Conservation (phyloP, 2,797 vertebrate genomes). For the Hydrocynus forskahlii region DNA sequence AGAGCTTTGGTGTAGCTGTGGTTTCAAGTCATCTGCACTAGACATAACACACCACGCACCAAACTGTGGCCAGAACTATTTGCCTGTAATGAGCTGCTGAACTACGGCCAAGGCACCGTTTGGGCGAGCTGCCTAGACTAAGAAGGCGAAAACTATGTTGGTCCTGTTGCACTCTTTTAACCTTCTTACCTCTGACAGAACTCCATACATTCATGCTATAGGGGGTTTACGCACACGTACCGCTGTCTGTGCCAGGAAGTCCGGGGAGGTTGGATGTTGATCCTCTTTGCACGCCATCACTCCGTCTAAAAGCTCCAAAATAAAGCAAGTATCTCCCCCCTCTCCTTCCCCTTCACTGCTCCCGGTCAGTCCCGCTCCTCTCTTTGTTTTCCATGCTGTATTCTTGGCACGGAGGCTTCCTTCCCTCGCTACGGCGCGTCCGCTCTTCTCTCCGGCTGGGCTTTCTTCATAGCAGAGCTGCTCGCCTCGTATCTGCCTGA, state of each 20-base stretch:
- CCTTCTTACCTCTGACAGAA: background rate
- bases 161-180: background rate
- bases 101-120: too few relatives aligned
- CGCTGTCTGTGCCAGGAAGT: slow-evolving; percentile 63
- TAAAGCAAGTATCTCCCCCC: background rate
- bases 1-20: background rate
- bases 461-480: background rate
- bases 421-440: slow-evolving; percentile 33
- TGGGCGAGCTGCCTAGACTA: too few relatives aligned
- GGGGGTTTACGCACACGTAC: slow-evolving; percentile 40
- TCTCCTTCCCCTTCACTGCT: slow-evolving; percentile 2
- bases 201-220: background rate
- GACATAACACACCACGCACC: background rate
- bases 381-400: slow-evolving; percentile 56
- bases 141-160: too few relatives aligned
- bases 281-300: slow-evolving; percentile 83
- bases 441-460: slow-evolving; percentile 49
- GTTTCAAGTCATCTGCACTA: background rate
- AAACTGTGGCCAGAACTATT: too few relatives aligned
- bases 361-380: slow-evolving; percentile 23
- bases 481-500: background rate
- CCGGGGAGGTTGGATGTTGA: slow-evolving; percentile 71
- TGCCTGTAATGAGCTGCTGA: too few relatives aligned
- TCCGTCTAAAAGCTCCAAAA: slow-evolving; percentile 65
- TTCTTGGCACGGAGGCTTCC: slow-evolving; percentile 37